Evolutionary conservation across 2,888 invertebrate species (phyloP), one percentile per base, ranked within the genome.

Genomic region (Criorhina ranunculi): DNA sequence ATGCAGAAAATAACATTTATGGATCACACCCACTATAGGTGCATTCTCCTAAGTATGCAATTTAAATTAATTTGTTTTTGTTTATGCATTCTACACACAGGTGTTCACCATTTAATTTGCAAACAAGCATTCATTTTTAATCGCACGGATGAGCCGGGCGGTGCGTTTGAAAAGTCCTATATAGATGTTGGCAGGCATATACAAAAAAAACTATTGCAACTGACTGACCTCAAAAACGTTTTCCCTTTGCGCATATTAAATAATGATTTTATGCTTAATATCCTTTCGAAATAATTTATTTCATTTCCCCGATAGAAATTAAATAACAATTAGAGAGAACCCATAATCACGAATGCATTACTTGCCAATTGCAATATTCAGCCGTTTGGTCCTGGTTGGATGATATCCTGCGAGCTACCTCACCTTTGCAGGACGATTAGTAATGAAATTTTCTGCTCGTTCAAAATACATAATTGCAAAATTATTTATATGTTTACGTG

Each of bases 201-300:
- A 15, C 40, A 42, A 24, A 49, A 40, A 64, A 35, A 55, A 15
- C 55, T 49, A 69, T 40, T 53, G 55, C 60, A 78, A 44, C 46
- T 70, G 77, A 62, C 44, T 44, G 53, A 53, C 53, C 49, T 72
- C 53, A 19, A 78, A 62, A 60, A 19, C 42, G 29, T 72, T 57
- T 60, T 78, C 49, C 24, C 62, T 72, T 49, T 55, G 44, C 60
- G 62, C 35, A 66, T 44, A 78, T 78, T 72, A 53, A 81, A 81
- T 77, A 76, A 78, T 78, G 72, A 77, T 82, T 82, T 78, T 60
- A 78, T 82, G 81, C 76, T 78, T 82, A 70, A 82, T 78, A 78
- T 82, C 78, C 66, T 82, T 78, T 78, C 59, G 60, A 78, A 82
- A 44, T 77, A 82, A 82, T 82, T 82, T 70, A 78, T 82, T 78